Evolutionary conservation across 2,888 invertebrate genomes (phyloP), one percentile per base, ranked within the genome.

Genomic region (Hermaeophaga mercurialis): DNA sequence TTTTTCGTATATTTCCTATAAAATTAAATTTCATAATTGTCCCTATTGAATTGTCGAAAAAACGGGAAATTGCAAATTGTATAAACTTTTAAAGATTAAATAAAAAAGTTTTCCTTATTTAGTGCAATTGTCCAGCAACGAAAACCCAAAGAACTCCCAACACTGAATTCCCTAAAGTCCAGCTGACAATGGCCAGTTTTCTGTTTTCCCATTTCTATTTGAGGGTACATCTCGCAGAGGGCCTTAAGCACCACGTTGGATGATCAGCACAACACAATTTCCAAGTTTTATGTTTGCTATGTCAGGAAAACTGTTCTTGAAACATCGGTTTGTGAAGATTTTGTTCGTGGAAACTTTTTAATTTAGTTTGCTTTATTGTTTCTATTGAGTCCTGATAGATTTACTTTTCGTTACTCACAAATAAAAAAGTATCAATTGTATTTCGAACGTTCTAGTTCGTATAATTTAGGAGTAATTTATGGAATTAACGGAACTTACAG

Each of bases 151-250:
- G 52, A 59, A 46, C 26, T 49, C 36, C 31, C 33, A 52, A 41
- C 44, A 55, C 60, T 48, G 63, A 63, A 65, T 66, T 65, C 67
- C 64, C 67, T 46, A 49, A 62, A 49, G 67, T 63, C 64, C 64
- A 56, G 55, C 56, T 44, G 56, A 62, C 60, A 58, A 62, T 60
- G 54, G 61, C 59, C 58, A 55, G 62, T 66, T 65, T 65, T 58
- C 63, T 58, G 63, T 64, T 62, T 60, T 63, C 64, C 63, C 63
- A 62, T 67, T 67, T 66, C 65, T 62, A 64, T 64, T 66, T 59
- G 49, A 33, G 39, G 50, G 54, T 38, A 50, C 46, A 61, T 58
- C 49, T 58, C 55, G 36, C 48, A 36, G 22, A 36, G 36, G 45
- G 46, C 43, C 46, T 39, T 39, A 58, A 54, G 50, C 50, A 52